A percentile compares a stretch with the other conserved stretches of the same genome.
Evolutionary conservation across 2,797 vertebrate genomes (phyloP).

Genomic region (Semotilus atromaculatus): DNA sequence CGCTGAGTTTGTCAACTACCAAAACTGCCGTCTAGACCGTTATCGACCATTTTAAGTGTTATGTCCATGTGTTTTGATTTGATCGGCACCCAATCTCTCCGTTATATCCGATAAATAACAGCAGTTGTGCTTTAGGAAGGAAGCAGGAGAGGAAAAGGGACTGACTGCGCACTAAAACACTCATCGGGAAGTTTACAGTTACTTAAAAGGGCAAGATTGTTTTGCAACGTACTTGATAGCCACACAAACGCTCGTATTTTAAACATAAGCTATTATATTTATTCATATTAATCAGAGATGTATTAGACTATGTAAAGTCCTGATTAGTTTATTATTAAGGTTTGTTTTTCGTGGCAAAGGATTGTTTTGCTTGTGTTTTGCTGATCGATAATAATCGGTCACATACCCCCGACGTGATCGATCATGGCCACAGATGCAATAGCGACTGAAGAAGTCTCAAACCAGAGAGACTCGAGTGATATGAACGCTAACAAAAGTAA

Average conservation of each 20-base stretch:
- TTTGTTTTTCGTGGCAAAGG: not conserved
- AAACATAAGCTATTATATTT: not conserved
- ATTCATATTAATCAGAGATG: not conserved
- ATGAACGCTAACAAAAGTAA: constrained; percentile 71
- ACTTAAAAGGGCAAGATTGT: constrained; percentile 20
- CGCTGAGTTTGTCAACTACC: not conserved
- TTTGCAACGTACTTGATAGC: not conserved
- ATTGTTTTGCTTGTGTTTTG: not conserved
- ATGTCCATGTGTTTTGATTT: not conserved
- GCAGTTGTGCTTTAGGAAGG: constrained; percentile 60
- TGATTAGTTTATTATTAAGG: not conserved
- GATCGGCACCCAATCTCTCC: not conserved
- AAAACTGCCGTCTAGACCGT: not conserved
- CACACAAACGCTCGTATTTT: not conserved
- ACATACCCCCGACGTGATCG: not conserved
- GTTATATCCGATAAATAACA: constrained; percentile 2
- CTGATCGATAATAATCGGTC: constrained; percentile 14
- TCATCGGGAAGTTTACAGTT: constrained; percentile 2
- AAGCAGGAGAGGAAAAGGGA: constrained; percentile 67
- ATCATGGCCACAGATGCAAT: constrained; percentile 77
- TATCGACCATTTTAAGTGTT: not conserved
- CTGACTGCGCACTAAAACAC: constrained; percentile 55
- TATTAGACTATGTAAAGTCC: constrained; percentile 6
- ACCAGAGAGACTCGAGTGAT: constrained; percentile 60
- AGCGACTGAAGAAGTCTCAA: constrained; percentile 68